A percentile compares a stretch with the other conserved stretches of the same genome.
These are phyloP conservation scores for Ophion ventricosus DNA, from an alignment of 2,888 invertebrate species.

Conservation along the genomic window DNA sequence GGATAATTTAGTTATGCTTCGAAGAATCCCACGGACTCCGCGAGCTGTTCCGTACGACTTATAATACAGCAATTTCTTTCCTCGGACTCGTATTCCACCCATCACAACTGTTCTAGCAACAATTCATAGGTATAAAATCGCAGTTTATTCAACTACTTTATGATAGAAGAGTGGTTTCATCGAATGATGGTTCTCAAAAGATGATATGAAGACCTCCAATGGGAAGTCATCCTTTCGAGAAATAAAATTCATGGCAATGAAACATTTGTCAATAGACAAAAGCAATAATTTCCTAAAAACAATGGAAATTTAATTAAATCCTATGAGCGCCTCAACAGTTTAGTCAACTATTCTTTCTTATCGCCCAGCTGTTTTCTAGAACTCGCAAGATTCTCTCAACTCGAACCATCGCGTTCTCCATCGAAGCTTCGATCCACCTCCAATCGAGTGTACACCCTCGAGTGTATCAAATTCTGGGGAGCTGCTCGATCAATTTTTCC, in stretches of 20 bases:
- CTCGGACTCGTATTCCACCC: background rate
- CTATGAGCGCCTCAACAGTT: background rate
- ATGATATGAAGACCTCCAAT: background rate
- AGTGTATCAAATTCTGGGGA: background rate
- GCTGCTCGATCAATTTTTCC: background rate
- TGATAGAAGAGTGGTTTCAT: background rate
- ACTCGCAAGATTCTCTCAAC: background rate
- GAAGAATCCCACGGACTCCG: conserved; percentile 22
- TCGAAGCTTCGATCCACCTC: background rate
- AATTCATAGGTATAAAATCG: background rate
- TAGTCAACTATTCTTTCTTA: background rate
- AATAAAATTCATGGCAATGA: background rate
- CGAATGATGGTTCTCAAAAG: background rate
- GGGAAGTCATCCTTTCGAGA: background rate
- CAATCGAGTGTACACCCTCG: background rate
- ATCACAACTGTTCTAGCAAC: conserved; percentile 10
- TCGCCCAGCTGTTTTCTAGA: too few relatives aligned
- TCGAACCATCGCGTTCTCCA: background rate
- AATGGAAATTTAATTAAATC: background rate
- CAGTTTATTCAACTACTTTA: background rate
- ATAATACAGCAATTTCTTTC: background rate
- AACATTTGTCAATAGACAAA: background rate
- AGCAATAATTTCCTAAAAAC: background rate
- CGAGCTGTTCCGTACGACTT: background rate
- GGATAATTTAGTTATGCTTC: conserved; percentile 50